Base-by-base conservation (phyloP, 2,888 invertebrate species). In the Rhynchonema sp. region DNA sequence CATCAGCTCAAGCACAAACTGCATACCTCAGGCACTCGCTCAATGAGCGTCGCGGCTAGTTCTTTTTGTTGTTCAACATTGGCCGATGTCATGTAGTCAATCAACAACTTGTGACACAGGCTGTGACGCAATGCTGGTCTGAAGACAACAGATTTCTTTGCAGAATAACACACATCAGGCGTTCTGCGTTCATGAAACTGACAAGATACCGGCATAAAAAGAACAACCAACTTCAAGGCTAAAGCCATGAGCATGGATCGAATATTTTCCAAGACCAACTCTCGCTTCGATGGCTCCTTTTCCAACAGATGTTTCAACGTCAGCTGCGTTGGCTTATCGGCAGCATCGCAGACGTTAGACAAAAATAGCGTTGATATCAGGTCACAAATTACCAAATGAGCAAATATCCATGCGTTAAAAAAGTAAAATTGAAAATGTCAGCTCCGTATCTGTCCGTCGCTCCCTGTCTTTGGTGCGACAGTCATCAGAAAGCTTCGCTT, bases 31-130 rank as follows among this genome's bases (percentile, higher is more conserved):
- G 80, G 76, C 58, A 86, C 78, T 60, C 83, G 78, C 1, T 84
- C 80, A 56, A 83, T 80, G 59, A 86, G 76, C 1, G 81, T 80
- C 25, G 82, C 80, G 52, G 91, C 83, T 64, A 91, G 77, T 72
- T 91, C 91, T 29, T 78, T 76, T 66, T 70, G 64, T 27, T 81
- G 80, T 27, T 69, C 74, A 49, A 68, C 69, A 59, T 70, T 67
- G 68, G 87, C 87, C 70, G 84, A 82, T 0, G 77, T 76, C 56
- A 92, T 79, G 74, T 82, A 92, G 71, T 92, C 89, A 64, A 82
- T 80, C 58, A 91, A 75, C 0, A 92, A 81, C 13, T 83, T 80
- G 71, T 91, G 91, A 0, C 89, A 80, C 49, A 92, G 75, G 53
- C 82, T 80, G 68, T 76, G 74, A 55, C 72, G 70, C 58, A 78